Evolutionary conservation across 2,888 invertebrate genomes (phyloP).

Genomic region (Ophion ventricosus): DNA sequence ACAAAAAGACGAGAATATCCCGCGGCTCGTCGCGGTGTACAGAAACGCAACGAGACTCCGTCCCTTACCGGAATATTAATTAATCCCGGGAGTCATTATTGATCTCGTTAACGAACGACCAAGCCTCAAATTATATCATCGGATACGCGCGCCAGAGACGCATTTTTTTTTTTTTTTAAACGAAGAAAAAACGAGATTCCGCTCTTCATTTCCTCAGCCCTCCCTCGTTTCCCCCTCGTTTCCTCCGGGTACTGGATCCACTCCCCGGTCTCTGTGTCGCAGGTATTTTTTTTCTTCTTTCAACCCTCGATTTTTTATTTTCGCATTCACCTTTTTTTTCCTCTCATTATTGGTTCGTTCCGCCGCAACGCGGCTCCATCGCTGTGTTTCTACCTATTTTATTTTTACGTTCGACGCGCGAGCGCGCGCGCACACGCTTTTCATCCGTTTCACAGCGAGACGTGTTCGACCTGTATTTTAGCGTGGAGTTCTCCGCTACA

Average conservation of each 20-base stretch:
- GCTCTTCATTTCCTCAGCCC: slow-evolving; percentile 40
- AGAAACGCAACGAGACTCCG: not conserved
- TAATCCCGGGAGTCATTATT: slow-evolving; percentile 35
- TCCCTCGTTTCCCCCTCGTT: slow-evolving; percentile 37
- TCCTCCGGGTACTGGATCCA: slow-evolving; percentile 15
- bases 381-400: slow-evolving; percentile 60
- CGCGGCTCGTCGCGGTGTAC: not conserved
- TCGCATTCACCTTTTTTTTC: not conserved
- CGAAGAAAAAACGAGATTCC: slow-evolving; percentile 24
- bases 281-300: slow-evolving; percentile 16
- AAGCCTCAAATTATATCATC: slow-evolving; percentile 52
- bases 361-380: slow-evolving; percentile 46
- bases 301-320: slow-evolving; percentile 1
- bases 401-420: slow-evolving; percentile 59
- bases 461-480: slow-evolving; percentile 57
- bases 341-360: slow-evolving; percentile 48
- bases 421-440: slow-evolving; percentile 19
- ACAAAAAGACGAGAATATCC: not conserved
- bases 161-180: slow-evolving; percentile 30
- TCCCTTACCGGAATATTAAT: slow-evolving; percentile 51
- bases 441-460: slow-evolving; percentile 38
- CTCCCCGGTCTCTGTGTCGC: not conserved
- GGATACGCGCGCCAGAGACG: slow-evolving; percentile 17
- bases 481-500: slow-evolving; percentile 55
- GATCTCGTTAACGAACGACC: slow-evolving; percentile 54